These are phyloP conservation scores for Coturnix japonica DNA, from an alignment of 2,113 vertebrate genomes.

Conservation along the genomic window DNA sequence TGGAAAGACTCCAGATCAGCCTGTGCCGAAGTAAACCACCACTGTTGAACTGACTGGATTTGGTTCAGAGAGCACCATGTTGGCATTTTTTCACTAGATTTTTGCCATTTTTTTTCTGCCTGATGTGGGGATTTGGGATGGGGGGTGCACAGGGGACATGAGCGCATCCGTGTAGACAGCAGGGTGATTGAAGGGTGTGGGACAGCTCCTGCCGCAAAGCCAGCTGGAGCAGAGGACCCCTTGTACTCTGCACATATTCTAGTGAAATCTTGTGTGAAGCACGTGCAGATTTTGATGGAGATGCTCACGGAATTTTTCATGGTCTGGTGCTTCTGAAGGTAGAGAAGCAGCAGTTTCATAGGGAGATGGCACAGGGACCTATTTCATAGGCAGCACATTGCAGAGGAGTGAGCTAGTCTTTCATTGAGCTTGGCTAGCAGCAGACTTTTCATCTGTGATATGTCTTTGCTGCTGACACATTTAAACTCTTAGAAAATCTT, in stretches of 20 bases:
- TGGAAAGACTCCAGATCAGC: background rate
- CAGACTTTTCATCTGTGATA: background rate
- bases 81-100: background rate
- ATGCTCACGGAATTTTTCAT: background rate
- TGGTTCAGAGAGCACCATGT: background rate
- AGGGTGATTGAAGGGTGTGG: background rate
- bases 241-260: background rate
- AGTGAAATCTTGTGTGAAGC: background rate
- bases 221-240: background rate
- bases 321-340: slow-evolving; percentile 15
- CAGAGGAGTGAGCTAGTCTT: slow-evolving; percentile 24
- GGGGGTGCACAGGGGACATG: background rate
- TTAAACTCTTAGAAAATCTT: background rate
- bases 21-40: background rate
- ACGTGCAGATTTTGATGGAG: background rate
- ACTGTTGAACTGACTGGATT: background rate
- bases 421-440: slow-evolving; percentile 11
- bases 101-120: background rate
- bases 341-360: background rate
- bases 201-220: background rate
- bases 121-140: background rate
- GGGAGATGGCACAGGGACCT: too few species aligned
- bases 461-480: background rate
- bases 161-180: background rate
- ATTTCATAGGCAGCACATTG: slow-evolving; percentile 27